Evolutionary conservation across 2,797 vertebrate genomes (phyloP).

Genomic region (Lemur catta): DNA sequence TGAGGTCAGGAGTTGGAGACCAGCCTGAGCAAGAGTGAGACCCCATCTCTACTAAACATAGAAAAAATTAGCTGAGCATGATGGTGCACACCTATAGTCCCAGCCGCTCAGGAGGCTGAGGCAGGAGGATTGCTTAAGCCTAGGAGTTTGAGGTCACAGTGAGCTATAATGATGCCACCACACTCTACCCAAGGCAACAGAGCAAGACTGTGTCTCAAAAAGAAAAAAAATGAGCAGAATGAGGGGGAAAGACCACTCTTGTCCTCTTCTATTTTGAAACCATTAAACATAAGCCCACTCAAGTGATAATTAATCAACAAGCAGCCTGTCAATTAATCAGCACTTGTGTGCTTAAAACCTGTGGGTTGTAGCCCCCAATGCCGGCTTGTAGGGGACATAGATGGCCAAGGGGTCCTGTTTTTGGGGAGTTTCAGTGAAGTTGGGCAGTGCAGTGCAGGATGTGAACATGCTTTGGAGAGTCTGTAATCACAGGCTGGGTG

Average conservation of each 20-base stretch:
- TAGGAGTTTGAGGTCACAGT: background rate
- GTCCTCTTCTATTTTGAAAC: background rate
- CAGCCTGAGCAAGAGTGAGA: background rate
- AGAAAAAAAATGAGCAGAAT: background rate
- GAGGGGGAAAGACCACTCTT: background rate
- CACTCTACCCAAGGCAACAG: background rate
- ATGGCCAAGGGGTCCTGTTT: background rate
- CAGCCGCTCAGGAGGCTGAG: background rate
- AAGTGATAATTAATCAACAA: background rate
- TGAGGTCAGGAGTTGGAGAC: background rate
- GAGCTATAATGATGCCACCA: background rate
- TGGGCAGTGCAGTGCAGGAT: background rate
- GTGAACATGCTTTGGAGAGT: background rate
- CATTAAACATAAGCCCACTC: background rate
- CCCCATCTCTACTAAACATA: background rate
- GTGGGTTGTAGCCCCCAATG: background rate
- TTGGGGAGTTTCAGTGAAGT: background rate
- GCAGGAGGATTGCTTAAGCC: background rate
- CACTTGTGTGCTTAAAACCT: background rate
- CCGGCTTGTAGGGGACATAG: rapidly evolving
- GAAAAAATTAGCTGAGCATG: background rate
- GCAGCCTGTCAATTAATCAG: background rate
- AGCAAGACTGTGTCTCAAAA: background rate
- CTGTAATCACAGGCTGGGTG: background rate
- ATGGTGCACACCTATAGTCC: background rate